Base-by-base conservation (phyloP, 1,140 invertebrate species). In the Dermatophagoides farinae region DNA sequence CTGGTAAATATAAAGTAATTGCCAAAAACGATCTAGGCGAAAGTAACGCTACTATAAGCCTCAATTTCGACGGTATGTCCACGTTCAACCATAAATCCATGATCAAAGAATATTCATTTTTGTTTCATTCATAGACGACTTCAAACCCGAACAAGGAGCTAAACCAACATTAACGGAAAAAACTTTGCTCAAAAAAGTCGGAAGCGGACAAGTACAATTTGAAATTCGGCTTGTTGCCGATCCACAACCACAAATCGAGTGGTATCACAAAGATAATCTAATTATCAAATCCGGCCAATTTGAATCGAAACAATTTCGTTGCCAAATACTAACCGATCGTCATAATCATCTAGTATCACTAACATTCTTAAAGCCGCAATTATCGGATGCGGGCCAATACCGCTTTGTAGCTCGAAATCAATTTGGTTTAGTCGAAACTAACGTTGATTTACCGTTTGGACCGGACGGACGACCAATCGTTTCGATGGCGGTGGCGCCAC, bases 51-150 rank as follows among this genome's bases (percentile, higher is more conserved):
- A 89, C 88, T 41, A 93, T 93, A 73, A 92, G 86, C 73, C 80
- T 93, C 57, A 93, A 93, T 76, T 93, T 93, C 77, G 90, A 96
- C 79, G 91, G 89, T 92, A 82, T 90, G 87, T 87, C 46, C 31
- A 4, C 31, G 2, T 4, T 2, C 58, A 60, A 62, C 49, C 64
- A 64, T 64, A 2, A 18, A 41, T 41, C 8, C 14, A 41, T 8
- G 40, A 41, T 10, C 40, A 41, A 41, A 41, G 14, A 10, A 10
- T 41, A 41, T 10, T 46, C 16, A 57, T 38, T 53, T 22, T 16
- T 16, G 1, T 53, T 60, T 61, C 12, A 16, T 1, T 10, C 23
- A 10, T 16, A 59, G 57, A 59, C 25, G 44, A 49, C n/a, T 12
- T 58, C 5, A 44, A 46, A 23, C 8, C 63, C 12, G 65, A 64